Conservation (phyloP, 2,888 invertebrate species). For the Priapulus caudatus region DNA sequence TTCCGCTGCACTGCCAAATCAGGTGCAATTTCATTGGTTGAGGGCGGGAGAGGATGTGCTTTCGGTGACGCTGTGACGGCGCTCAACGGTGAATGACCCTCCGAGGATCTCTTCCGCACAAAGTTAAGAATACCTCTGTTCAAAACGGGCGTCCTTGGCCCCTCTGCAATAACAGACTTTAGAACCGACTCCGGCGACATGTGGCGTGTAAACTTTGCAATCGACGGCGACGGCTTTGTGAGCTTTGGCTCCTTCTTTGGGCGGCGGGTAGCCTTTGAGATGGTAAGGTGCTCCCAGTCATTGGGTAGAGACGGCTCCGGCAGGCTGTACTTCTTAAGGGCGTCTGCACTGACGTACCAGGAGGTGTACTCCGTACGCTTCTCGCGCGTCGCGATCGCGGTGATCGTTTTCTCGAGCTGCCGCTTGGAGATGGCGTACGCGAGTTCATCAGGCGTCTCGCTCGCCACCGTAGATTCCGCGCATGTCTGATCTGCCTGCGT, state of each 20-base stretch:
- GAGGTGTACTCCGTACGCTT: neutral
- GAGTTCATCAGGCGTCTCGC: conserved; percentile 16
- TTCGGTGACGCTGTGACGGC: no score
- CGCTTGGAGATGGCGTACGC: conserved; percentile 30
- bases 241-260: neutral
- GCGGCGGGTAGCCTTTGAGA: neutral
- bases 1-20: no score
- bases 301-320: neutral
- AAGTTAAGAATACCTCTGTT: no score
- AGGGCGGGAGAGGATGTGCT: no score
- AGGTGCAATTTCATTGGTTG: no score
- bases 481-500: conserved; percentile 12
- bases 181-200: neutral
- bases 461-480: neutral
- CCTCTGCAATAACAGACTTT: no score
- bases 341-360: neutral
- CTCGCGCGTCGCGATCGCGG: neutral
- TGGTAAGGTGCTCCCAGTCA: conserved; percentile 13
- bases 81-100: no score
- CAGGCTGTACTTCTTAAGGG: neutral
- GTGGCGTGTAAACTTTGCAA: neutral
- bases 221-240: neutral
- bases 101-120: no score
- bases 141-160: no score
- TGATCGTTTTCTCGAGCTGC: neutral